A percentile compares a stretch with the other conserved stretches of the same genome.
phyloP scores from a whole-genome alignment of 2,113 vertebrate species.

The Riparia riparia region DNA sequence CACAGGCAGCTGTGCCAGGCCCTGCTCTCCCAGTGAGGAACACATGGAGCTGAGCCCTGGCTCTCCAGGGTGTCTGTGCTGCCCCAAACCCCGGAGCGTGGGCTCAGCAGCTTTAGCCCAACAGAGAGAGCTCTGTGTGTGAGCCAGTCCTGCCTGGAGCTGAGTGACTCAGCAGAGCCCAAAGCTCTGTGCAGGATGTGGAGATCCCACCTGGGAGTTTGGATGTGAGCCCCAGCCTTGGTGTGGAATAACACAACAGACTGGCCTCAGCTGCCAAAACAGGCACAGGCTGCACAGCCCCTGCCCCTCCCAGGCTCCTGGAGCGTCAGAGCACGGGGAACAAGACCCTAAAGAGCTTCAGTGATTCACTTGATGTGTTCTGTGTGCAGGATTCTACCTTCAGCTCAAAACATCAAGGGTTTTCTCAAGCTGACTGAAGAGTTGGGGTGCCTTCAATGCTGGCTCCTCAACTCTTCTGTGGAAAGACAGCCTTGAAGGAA shows the following conservation, averaged over 20 bases:
- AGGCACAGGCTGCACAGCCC: background rate
- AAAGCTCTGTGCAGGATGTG: background rate
- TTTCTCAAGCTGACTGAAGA: conserved; percentile 19
- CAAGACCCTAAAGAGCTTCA: background rate
- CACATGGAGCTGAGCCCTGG: background rate
- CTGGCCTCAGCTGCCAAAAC: background rate
- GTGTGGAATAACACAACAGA: background rate
- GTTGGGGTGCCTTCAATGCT: conserved; percentile 22
- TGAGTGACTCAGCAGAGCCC: background rate
- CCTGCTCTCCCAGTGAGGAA: background rate
- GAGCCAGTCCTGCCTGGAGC: background rate
- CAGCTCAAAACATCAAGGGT: background rate
- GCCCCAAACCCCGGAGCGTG: background rate
- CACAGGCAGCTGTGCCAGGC: background rate
- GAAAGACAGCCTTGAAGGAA: background rate
- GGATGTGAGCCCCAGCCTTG: background rate
- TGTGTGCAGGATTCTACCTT: background rate
- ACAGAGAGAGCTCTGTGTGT: background rate
- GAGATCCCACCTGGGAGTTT: background rate
- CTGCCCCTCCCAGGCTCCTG: background rate
- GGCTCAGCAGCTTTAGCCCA: background rate
- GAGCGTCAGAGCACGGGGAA: background rate
- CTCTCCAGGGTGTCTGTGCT: background rate
- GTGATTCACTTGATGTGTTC: background rate
- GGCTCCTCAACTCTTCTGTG: conserved; percentile 21